phyloP scores from a whole-genome alignment of 2,888 invertebrate genomes.

The Boloria euphrosyne region DNA sequence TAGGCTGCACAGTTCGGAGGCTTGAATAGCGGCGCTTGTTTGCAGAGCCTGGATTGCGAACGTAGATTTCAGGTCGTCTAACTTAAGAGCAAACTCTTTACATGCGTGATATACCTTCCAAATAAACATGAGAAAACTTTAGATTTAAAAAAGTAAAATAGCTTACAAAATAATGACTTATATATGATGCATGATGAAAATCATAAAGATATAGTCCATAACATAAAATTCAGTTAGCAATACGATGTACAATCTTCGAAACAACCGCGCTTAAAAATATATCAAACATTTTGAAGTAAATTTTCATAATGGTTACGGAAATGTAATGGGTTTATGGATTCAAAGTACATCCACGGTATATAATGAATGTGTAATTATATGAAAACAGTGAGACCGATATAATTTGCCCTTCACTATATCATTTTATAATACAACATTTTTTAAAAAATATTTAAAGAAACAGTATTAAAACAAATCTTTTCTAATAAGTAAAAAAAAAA shows the following conservation, averaged over 20 bases:
- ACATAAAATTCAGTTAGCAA: too few species aligned
- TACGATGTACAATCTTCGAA: constrained; percentile 2
- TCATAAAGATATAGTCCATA: too few species aligned
- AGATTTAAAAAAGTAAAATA: too few species aligned
- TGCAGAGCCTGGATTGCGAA: constrained; percentile 58
- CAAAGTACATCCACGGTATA: constrained; percentile 22
- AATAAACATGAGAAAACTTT: constrained; percentile 4
- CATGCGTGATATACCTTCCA: constrained; percentile 19
- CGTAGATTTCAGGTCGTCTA: constrained; percentile 53
- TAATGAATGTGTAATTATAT: constrained; percentile 28
- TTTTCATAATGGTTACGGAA: constrained; percentile 29
- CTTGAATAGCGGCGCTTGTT: constrained; percentile 45
- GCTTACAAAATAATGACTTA: too few species aligned
- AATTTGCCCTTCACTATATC: neutral
- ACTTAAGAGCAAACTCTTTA: constrained; percentile 37
- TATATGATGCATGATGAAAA: too few species aligned
- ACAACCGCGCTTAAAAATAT: constrained; percentile 24
- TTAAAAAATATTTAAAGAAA: neutral
- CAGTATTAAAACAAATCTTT: neutral
- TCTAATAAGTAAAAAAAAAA: constrained; percentile 10
- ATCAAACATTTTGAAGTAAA: constrained; percentile 23
- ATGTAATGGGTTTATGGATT: constrained; percentile 26
- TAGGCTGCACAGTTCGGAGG: constrained; percentile 49
- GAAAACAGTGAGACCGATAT: constrained; percentile 16
- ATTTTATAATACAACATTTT: neutral